These are phyloP conservation scores for Amblyopsis rosae DNA, from an alignment of 2,113 vertebrate genomes.

Conservation along the genomic window DNA sequence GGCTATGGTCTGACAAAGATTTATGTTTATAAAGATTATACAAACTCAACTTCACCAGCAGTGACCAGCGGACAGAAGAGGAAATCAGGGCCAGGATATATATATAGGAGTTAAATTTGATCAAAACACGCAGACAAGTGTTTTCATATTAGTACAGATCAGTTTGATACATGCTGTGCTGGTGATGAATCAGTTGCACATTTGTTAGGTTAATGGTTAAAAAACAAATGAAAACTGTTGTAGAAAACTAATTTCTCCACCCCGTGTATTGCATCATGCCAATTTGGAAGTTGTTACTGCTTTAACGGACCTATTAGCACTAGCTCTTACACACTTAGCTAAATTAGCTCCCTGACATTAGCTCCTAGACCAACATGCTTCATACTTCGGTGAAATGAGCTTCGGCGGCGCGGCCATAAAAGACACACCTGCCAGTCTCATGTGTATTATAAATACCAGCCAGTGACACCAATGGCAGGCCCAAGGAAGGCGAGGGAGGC, in stretches of 20 bases:
- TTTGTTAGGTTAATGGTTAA: neutral
- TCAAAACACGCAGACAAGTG: no score
- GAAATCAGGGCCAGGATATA: no score
- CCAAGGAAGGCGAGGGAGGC: neutral
- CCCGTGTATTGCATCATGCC: constrained; percentile 30
- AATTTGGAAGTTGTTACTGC: constrained; percentile 41
- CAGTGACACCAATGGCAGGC: constrained; percentile 25
- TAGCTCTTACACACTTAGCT: constrained; percentile 50
- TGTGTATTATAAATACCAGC: constrained; percentile 55
- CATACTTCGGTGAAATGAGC: constrained; percentile 48
- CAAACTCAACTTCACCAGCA: no score
- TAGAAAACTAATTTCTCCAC: constrained; percentile 19
- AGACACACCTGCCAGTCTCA: constrained; percentile 41
- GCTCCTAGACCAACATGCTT: constrained; percentile 22
- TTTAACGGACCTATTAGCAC: constrained; percentile 59
- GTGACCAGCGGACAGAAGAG: no score
- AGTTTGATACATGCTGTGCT: no score
- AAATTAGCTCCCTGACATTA: constrained; percentile 63
- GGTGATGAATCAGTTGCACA: no score
- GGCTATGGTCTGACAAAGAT: no score
- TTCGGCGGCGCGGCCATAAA: constrained; percentile 42
- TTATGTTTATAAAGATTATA: no score
- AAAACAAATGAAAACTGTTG: neutral
- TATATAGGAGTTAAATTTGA: no score
- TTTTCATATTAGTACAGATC: no score